Evolutionary conservation across 2,888 invertebrate genomes (phyloP).

Genomic region (Malthinus seriepunctatus): DNA sequence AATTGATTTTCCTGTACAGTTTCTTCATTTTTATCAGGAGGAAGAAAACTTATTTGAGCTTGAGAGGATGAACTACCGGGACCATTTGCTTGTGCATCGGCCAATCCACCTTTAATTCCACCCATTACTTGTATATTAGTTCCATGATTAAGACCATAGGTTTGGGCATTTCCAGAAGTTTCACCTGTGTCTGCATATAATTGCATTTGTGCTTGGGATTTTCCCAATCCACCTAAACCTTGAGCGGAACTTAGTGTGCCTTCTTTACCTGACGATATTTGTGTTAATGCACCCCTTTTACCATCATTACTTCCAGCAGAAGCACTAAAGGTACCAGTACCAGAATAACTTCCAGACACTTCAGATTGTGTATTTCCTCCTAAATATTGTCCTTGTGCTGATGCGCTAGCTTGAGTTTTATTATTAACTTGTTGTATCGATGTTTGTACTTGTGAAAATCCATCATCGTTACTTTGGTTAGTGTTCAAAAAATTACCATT

Average conservation of each 20-base stretch:
- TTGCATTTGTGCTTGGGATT: slow-evolving; percentile 78
- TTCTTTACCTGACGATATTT: slow-evolving; percentile 72
- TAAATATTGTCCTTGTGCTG: slow-evolving; percentile 75
- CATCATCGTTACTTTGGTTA: slow-evolving; percentile 57
- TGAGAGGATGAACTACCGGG: slow-evolving; percentile 85
- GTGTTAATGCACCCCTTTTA: slow-evolving; percentile 70
- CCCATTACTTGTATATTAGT: slow-evolving; percentile 81
- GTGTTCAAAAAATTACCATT: not conserved
- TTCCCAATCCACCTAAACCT: slow-evolving; percentile 69
- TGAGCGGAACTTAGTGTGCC: slow-evolving; percentile 78
- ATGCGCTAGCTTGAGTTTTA: slow-evolving; percentile 75
- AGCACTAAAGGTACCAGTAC: slow-evolving; percentile 79
- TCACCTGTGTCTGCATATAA: slow-evolving; percentile 76
- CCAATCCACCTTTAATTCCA: slow-evolving; percentile 79
- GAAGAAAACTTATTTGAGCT: slow-evolving; percentile 86
- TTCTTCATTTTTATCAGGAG: slow-evolving; percentile 67
- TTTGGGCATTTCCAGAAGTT: slow-evolving; percentile 75
- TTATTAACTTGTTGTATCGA: slow-evolving; percentile 61
- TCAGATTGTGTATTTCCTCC: slow-evolving; percentile 81
- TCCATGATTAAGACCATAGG: slow-evolving; percentile 74
- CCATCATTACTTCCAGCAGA: slow-evolving; percentile 79
- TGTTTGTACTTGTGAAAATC: slow-evolving; percentile 75
- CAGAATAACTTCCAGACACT: slow-evolving; percentile 79
- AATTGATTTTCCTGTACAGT: slow-evolving; percentile 61
- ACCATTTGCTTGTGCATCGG: slow-evolving; percentile 83